A percentile compares a stretch with the other conserved stretches of the same genome.
These are phyloP conservation scores for Epinephelus moara DNA, from an alignment of 2,113 vertebrate genomes.

Conservation along the genomic window DNA sequence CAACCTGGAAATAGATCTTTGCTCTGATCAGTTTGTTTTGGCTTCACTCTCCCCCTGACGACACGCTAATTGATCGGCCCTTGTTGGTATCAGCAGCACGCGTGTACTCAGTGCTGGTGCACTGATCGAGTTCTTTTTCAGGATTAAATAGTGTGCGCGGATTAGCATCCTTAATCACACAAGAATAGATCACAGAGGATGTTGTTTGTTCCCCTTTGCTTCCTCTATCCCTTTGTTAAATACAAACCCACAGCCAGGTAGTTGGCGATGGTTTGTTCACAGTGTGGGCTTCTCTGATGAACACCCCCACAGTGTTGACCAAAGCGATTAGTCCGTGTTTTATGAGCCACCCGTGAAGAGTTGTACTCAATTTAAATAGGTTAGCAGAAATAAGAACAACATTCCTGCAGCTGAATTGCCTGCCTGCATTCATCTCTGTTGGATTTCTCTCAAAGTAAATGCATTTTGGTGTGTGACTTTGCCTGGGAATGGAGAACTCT, in stretches of 20 bases:
- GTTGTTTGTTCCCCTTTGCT: slow-evolving; percentile 69
- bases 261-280: slow-evolving; percentile 64
- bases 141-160: slow-evolving; percentile 68
- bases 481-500: slow-evolving; percentile 27
- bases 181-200: slow-evolving; percentile 69
- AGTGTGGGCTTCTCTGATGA: slow-evolving; percentile 69
- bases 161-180: slow-evolving; percentile 75
- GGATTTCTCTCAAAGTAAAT: slow-evolving; percentile 54
- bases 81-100: slow-evolving; percentile 17
- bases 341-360: slow-evolving; percentile 72
- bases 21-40: slow-evolving; percentile 36
- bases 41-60: slow-evolving; percentile 8
- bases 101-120: slow-evolving; percentile 12
- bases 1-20: slow-evolving; percentile 5
- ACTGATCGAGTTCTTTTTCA: slow-evolving; percentile 54
- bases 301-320: slow-evolving; percentile 74
- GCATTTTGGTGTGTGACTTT: slow-evolving; percentile 46
- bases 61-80: slow-evolving; percentile 50
- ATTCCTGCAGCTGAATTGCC: slow-evolving; percentile 53
- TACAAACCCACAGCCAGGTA: slow-evolving; percentile 60
- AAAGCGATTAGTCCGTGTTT: slow-evolving; percentile 74
- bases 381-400: slow-evolving; percentile 66
- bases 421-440: slow-evolving; percentile 53
- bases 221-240: slow-evolving; percentile 66
- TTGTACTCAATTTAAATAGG: slow-evolving; percentile 71